Base-by-base conservation (phyloP, 2,113 vertebrate genomes). In the Lepidothrix coronata region DNA sequence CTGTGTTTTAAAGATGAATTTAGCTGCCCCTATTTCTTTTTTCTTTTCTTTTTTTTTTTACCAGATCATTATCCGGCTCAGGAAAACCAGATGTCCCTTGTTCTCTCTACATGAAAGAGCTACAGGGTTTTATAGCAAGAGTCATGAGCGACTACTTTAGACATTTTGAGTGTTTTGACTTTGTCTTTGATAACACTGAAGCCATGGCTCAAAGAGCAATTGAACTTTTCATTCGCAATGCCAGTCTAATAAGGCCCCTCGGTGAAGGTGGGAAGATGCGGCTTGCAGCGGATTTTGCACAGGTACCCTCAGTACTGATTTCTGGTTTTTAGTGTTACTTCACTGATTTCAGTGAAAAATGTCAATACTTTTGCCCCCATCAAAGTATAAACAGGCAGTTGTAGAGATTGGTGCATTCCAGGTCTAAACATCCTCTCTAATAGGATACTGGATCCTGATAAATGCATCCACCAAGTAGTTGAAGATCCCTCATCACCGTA, bases 81-180 rank as follows among this genome's bases (percentile, higher is more conserved):
- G 98, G 98, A 58, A 99, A 98, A 65, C 99, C 98, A 5, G 99
- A 99, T 27, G 97, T 99, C 23, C 99, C 99, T 24, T 99, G 99
- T 97, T 99, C 99, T 54, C 98, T 99, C 16, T 99, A 99, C 97
- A 99, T 99, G 99, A 99, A 98, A 96, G 99, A 99, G 96, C 98
- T 99, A 39, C 99, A 99, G 91, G 99, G 99, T 61, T 99, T 99
- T 97, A 98, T 99, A 97, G 97, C 98, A 44, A 98, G 99, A 85
- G 98, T 99, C 63, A 99, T 99, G 99, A 98, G 85, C 0, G 99
- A 99, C 97, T 99, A 99, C 96, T 99, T 99, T 98, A 98, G 98
- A 83, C 98, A 99, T 84, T 99, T 99, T 91, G 99, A 99, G 92
- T 99, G 99, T 91, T 97, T 95, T 19, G 99, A 99, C 97, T 99